A percentile compares a stretch with the other conserved stretches of the same genome.
Conservation (phyloP, 2,797 vertebrate species). For the Aulostomus chinensis region DNA sequence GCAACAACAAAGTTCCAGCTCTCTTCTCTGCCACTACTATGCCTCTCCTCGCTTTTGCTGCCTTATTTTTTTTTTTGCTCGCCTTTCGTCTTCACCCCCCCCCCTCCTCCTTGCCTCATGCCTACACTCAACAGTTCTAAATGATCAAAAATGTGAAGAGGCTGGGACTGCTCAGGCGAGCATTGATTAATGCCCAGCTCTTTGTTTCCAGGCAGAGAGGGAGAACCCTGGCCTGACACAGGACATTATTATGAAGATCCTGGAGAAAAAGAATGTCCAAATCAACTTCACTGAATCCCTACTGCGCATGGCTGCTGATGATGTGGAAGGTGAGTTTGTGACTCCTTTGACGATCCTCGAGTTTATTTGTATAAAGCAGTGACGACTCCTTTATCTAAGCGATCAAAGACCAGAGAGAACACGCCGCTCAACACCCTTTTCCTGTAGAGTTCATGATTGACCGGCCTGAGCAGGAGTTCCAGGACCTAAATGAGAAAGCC, state of each 20-base stretch:
- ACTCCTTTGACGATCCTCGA: too few species aligned
- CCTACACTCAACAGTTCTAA: too few species aligned
- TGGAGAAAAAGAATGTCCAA: slow-evolving; percentile 98
- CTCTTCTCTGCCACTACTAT: slow-evolving; percentile 13
- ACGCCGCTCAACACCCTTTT: neutral
- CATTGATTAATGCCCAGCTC: neutral
- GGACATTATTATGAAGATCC: slow-evolving; percentile 98
- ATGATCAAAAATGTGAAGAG: too few species aligned
- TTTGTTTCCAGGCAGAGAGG: slow-evolving; percentile 96
- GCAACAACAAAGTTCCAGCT: slow-evolving; percentile 13
- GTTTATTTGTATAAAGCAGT: too few species aligned
- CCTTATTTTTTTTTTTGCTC: neutral
- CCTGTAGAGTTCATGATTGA: slow-evolving; percentile 94
- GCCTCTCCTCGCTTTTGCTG: too few species aligned
- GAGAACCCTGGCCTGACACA: slow-evolving; percentile 98
- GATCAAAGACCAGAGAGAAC: too few species aligned
- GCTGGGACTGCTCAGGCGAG: too few species aligned
- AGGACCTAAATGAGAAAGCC: slow-evolving; percentile 96
- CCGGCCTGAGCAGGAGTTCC: slow-evolving; percentile 93
- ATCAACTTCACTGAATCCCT: slow-evolving; percentile 98
- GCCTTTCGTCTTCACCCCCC: too few species aligned
- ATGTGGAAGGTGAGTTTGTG: slow-evolving; percentile 88
- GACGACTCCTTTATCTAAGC: too few species aligned
- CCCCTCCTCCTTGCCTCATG: too few species aligned
- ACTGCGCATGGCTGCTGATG: slow-evolving; percentile 97